Evolutionary conservation across 2,797 vertebrate genomes (phyloP), one percentile per base, ranked within the genome.

Genomic region (Poecilia wingei): DNA sequence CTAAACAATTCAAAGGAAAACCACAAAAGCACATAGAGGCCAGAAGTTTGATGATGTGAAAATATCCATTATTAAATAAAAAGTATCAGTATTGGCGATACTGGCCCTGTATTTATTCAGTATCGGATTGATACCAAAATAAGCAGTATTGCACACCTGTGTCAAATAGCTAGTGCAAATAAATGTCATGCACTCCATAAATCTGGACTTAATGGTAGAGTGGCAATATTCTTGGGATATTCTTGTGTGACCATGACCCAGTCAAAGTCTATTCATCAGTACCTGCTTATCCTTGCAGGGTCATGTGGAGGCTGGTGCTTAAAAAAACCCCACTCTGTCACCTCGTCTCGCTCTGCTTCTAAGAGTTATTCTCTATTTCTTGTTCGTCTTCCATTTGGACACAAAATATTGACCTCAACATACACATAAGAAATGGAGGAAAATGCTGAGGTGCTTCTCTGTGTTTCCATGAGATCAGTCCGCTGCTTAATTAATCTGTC

Each of bases 401-500:
- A 3, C 66, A 43, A 25, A 22, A 45, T 45, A n/a, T 69, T 69
- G 5, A 43, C 66, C 41, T 45, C 41, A 45, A 70, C 25, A 6
- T n/a, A 1, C 28, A 31, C 46, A 46, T 8, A 78, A 41, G 69
- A 55, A 47, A 55, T 75, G 46, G 16, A 64, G 16, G 10, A 45
- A 46, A 53, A 53, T 28, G 83, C 71, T 18, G 6, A 39, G 43
- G 76, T 13, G 36, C 85, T 88, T 89, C 85, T 90, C 85, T 89
- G 87, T 75, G 59, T 89, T 88, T 86, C 83, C 80, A 77, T 57
- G 46, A 46, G 47, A 78, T 82, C 79, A 51, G n/a, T 74, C 77
- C 74, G 69, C 75, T 81, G 80, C 78, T 82, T 78, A 76, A 81
- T 90, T 80, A 86, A 79, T 77, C 70, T 76, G 79, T 88, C 78